Base-by-base conservation (phyloP, 2,797 vertebrate species). In the Galaxias olidus region DNA sequence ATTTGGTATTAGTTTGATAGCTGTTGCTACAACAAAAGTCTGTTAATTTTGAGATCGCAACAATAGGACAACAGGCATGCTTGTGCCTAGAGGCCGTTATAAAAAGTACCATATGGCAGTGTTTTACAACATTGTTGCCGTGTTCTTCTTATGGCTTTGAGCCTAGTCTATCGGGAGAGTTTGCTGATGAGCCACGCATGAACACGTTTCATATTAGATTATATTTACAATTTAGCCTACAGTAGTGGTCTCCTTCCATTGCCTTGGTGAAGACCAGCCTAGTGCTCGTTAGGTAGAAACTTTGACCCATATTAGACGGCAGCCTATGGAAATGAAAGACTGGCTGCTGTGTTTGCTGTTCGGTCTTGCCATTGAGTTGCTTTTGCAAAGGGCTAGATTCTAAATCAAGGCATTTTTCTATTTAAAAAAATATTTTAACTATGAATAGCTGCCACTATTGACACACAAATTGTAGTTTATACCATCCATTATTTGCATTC, bases 231-330 rank as follows among this genome's bases (percentile, higher is more conserved):
- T 56, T 49, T 30, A 30, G 30, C 30, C 30, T 30, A 30, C 30
- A 42, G 55, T 49, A 64, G 56, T 46, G 18, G 50, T 58, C 41
- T 61, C 18, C 17, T 13, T 53, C 12, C 20, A 14, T 66, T 49
- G 17, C 48, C 44, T 61, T 1, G 42, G 15, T 41, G 60, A 1
- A 45, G 9, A 52, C 53, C 9, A 63, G 66, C 73, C 69, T 65
- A 13, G 18, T 52, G 71, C 72, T 84, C 70, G 62, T 81, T 74
- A 72, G 69, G 75, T 50, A 61, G 79, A 81, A 77, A 83, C 82
- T 75, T 79, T 85, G 82, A 82, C 83, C 84, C 44, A 8, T 63
- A 71, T 78, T 81, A 75, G 80, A 79, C 46, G 17, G 45, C 57
- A 66, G 61, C 30, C 50, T 3, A 6, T 30, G 30, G 30, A 6